Conservation (phyloP, 2,888 invertebrate genomes). For the Hypsopygia costalis region DNA sequence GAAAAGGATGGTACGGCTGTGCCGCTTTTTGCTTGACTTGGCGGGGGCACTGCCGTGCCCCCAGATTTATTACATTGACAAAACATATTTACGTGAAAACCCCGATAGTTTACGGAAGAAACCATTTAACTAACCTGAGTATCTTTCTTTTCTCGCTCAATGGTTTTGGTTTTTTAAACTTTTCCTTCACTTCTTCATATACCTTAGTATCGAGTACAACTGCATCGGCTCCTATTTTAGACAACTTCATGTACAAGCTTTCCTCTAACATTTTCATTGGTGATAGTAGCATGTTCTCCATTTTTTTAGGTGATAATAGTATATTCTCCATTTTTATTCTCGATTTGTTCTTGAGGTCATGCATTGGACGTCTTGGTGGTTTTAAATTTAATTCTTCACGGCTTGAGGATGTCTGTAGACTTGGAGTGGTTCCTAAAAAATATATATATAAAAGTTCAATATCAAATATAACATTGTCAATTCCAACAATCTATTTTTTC, state of each 20-base stretch:
- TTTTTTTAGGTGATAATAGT: background rate
- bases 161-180: constrained; percentile 50
- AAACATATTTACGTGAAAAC: no score
- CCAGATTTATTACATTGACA: no score
- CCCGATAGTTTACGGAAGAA: no score
- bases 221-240: constrained; percentile 5
- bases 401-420: constrained; percentile 22
- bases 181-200: constrained; percentile 31
- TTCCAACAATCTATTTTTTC: no score
- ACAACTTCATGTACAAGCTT: constrained; percentile 6
- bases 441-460: no score
- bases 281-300: constrained; percentile 33
- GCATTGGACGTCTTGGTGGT: constrained; percentile 26
- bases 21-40: no score
- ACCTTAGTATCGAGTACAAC: constrained; percentile 23
- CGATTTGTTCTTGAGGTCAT: background rate
- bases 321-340: no score
- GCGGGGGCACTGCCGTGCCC: no score
- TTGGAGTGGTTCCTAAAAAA: no score
- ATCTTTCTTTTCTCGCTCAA: constrained; percentile 49
- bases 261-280: constrained; percentile 50
- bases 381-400: constrained; percentile 46
- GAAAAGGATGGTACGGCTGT: no score
- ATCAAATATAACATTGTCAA: no score
- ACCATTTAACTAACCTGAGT: constrained; percentile 52